Evolutionary conservation across 2,113 vertebrate species (phyloP).

Genomic region (Saimiri boliviensis): DNA sequence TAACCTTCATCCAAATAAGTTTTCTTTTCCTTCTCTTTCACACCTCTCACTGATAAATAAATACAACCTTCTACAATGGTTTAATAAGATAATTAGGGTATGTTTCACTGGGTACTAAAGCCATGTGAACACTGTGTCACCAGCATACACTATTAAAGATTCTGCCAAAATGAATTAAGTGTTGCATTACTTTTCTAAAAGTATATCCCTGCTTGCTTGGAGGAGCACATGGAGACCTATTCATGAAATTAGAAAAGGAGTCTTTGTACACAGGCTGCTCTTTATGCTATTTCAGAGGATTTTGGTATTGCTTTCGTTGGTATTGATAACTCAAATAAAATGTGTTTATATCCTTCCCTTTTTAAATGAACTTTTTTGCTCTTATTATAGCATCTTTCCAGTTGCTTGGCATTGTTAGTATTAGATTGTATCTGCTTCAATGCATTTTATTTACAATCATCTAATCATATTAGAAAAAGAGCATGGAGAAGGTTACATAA

Average conservation of each 20-base stretch:
- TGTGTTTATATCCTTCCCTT: conserved; percentile 36
- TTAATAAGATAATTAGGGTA: conserved; percentile 41
- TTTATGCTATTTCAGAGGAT: conserved; percentile 57
- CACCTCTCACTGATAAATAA: conserved; percentile 42
- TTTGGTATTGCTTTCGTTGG: neutral
- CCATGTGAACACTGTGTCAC: neutral
- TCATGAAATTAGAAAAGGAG: conserved; percentile 54
- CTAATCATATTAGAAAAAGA: conserved; percentile 49
- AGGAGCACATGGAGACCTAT: conserved; percentile 16
- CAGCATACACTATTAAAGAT: neutral
- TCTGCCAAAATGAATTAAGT: neutral
- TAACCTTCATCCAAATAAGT: neutral
- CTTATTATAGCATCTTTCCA: conserved; percentile 32
- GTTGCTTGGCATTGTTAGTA: conserved; percentile 56
- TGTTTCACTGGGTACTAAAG: conserved; percentile 16
- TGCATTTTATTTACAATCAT: conserved; percentile 72
- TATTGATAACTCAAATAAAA: conserved; percentile 33
- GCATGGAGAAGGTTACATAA: neutral
- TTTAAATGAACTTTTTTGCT: conserved; percentile 14
- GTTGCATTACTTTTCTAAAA: conserved; percentile 33
- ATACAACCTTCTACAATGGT: neutral
- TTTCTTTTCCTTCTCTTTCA: neutral
- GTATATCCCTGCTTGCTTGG: neutral
- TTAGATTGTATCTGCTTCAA: conserved; percentile 61
- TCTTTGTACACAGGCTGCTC: neutral